Percentiles rank a stretch among this genome's conserved stretches.
Conservation (phyloP, 1,140 invertebrate species). For the Zaprionus camerounensis region DNA sequence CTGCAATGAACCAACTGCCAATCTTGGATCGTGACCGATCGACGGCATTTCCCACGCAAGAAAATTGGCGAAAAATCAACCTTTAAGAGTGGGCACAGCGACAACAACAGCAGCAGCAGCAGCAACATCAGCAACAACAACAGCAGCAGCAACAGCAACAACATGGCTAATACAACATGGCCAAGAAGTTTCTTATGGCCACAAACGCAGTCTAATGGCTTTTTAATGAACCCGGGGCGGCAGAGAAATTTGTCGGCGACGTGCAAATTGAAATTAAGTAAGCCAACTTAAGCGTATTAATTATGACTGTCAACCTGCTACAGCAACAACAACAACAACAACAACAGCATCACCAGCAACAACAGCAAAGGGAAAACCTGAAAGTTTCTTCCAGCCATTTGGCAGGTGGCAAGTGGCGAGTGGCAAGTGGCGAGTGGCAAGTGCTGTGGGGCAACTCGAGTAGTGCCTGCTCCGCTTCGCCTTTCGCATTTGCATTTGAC, state of each 20-base stretch:
- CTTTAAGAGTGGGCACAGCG: background rate
- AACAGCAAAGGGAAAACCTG: constrained; percentile 46
- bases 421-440: constrained; percentile 40
- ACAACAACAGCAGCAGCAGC: background rate
- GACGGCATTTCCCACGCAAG: constrained; percentile 78
- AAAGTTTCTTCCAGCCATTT: constrained; percentile 38
- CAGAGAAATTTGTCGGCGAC: constrained; percentile 59
- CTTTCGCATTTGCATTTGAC: constrained; percentile 79
- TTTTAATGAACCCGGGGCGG: constrained; percentile 66
- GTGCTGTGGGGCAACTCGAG: constrained; percentile 19
- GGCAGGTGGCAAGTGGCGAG: constrained; percentile 63
- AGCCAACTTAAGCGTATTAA: constrained; percentile 77
- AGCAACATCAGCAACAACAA: background rate
- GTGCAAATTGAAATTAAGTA: constrained; percentile 69
- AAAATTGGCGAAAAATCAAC: constrained; percentile 37
- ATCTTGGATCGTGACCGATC: constrained; percentile 64
- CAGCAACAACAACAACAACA: background rate
- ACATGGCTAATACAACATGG: background rate
- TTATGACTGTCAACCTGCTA: constrained; percentile 65
- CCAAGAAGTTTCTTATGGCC: constrained; percentile 5
- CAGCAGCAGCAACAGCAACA: background rate
- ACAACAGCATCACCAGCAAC: too few species aligned
- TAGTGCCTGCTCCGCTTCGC: constrained; percentile 32
- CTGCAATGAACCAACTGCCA: background rate
- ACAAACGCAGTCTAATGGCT: constrained; percentile 59